phyloP scores from a whole-genome alignment of 2,113 vertebrate genomes.

The Gallinago media region DNA sequence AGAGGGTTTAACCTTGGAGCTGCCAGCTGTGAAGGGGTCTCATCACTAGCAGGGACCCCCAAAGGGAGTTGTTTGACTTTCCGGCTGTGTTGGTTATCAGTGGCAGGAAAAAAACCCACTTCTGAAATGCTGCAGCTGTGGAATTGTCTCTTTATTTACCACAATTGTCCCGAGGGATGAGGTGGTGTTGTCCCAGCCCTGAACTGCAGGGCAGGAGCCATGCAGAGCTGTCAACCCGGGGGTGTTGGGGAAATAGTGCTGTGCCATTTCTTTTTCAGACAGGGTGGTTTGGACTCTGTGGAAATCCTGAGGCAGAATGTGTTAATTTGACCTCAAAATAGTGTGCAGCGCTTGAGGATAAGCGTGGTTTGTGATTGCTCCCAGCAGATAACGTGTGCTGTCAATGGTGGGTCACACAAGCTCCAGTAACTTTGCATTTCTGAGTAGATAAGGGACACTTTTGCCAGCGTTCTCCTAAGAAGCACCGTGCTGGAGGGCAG shows the following conservation, averaged over 20 bases:
- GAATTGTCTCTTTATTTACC: not conserved
- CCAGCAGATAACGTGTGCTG: rapidly evolving
- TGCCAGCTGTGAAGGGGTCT: not conserved
- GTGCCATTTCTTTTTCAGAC: not conserved
- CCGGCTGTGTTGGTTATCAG: not conserved
- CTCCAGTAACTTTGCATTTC: not conserved
- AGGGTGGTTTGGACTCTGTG: not conserved
- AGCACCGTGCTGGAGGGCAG: rapidly evolving
- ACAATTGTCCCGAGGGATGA: not conserved
- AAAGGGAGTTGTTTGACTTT: not conserved
- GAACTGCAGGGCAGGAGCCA: not conserved
- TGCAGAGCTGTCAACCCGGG: not conserved
- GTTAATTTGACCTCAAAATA: not conserved
- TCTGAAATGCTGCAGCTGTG: not conserved
- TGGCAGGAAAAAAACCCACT: not conserved
- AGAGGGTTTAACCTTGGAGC: not conserved
- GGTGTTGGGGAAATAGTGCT: rapidly evolving
- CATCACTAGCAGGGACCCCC: rapidly evolving
- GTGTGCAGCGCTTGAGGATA: not conserved
- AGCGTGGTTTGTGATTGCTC: not conserved
- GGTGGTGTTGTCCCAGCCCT: not conserved
- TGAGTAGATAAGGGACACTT: too few relatives aligned
- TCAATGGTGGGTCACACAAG: rapidly evolving
- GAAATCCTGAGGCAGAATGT: not conserved
- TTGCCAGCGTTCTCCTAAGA: rapidly evolving